Evolutionary conservation across 2,113 vertebrate species (phyloP), one percentile per base, ranked within the genome.

Genomic region (Albula goreensis): DNA sequence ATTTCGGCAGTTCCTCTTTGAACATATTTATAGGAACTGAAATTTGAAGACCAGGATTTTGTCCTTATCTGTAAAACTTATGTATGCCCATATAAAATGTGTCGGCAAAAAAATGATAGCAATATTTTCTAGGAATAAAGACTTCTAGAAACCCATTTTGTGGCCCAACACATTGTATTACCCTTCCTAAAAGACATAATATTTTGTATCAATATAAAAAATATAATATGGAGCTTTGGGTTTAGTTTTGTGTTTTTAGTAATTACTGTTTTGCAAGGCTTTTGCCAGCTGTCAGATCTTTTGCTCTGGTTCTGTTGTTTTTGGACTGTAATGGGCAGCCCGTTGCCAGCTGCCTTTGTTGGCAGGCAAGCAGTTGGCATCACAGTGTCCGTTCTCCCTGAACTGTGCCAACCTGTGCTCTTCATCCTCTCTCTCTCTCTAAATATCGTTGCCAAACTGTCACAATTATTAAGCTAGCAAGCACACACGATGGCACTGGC

Each of bases 351-450:
- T 49, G 78, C 22, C 66, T 19, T 4, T 1, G 66, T 5, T 9
- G 48, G 2, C 10, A 10, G 12, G 78, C 9, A 15, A 31, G 78
- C 11, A 48, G 10, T 17, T 9, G 12, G 7, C 78, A 13, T 4
- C 13, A 11, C 31, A 10, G 41, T 17, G 11, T 49, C 17, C 7
- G 8, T 19, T 56, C 81, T 60, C 31, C 25, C 31, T 41, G 31
- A 8, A 4, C 74, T 50, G 70, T 86, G 78, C 22, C 13, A 90
- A 88, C 84, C 90, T 89, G 87, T 41, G 83, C 85, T 89, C 86
- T 86, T 90, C 88, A 93, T 93, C n/a, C n/a, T n/a, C 89, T 89
- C 81, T 89, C 86, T 85, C 88, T 90, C 84, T 83, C 31, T 41
- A 41, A 41, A 80, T 85, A 84, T 80, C 81, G 12, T 84, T 84